Conservation (phyloP, 2,888 invertebrate species). For the Drosophila antonietae region DNA sequence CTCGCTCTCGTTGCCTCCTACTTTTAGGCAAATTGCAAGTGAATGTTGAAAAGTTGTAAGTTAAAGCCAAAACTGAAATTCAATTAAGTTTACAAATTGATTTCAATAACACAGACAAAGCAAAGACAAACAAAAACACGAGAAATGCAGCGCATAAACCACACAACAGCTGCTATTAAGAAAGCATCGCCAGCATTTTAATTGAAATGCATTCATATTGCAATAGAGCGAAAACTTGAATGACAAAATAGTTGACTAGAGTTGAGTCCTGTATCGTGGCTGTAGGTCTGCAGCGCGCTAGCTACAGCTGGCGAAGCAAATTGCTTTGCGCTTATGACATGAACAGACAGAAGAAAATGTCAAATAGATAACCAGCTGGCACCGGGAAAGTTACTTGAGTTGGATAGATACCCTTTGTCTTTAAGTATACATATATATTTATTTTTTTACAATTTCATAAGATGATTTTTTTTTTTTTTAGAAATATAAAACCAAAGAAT, state of each 20-base stretch:
- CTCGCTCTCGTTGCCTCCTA: background rate
- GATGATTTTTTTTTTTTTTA: background rate
- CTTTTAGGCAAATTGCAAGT: slow-evolving; percentile 49
- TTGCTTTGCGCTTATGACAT: slow-evolving; percentile 76
- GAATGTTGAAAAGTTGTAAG: background rate
- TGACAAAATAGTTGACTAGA: slow-evolving; percentile 9
- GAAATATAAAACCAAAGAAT: too few relatives aligned
- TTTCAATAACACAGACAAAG: slow-evolving; percentile 59
- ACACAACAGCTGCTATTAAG: slow-evolving; percentile 66
- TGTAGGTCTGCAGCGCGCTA: background rate
- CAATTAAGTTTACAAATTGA: slow-evolving; percentile 70
- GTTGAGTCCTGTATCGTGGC: slow-evolving; percentile 1
- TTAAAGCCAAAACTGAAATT: slow-evolving; percentile 48
- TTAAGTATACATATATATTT: too few relatives aligned
- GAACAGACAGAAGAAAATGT: slow-evolving; percentile 51
- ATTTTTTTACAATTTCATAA: background rate
- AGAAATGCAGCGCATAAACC: slow-evolving; percentile 38
- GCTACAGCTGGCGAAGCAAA: slow-evolving; percentile 67
- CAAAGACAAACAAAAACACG: slow-evolving; percentile 49
- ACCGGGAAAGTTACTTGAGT: background rate
- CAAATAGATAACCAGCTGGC: slow-evolving; percentile 25
- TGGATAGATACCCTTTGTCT: slow-evolving; percentile 11
- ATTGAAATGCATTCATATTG: slow-evolving; percentile 77
- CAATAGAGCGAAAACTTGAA: slow-evolving; percentile 46
- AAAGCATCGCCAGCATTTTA: slow-evolving; percentile 65